Conservation (phyloP, 30 jellyfish, hydroid and myxozoan species). For the Aurelia sp. region DNA sequence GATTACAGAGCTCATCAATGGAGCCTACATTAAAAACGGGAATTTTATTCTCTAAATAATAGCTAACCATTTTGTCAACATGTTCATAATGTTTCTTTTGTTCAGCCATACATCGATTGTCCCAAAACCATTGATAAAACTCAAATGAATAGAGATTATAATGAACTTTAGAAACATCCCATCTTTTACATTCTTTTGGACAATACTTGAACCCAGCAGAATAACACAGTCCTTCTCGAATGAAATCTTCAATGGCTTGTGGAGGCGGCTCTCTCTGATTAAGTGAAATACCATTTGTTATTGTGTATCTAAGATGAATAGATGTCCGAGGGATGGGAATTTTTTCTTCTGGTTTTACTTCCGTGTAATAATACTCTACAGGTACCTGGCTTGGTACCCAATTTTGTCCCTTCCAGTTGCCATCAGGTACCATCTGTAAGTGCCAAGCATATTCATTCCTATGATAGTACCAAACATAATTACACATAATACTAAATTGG, state of each 20-base stretch:
- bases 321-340: slow-evolving; percentile 57
- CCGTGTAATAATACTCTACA: slow-evolving; percentile 23
- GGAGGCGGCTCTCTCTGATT: slow-evolving; percentile 58
- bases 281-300: slow-evolving; percentile 21
- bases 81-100: slow-evolving; percentile 44
- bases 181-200: slow-evolving; percentile 58
- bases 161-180: slow-evolving; percentile 26
- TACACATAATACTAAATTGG: slow-evolving; percentile 71
- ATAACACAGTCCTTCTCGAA: slow-evolving; percentile 73
- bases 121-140: slow-evolving; percentile 68
- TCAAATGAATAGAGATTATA: slow-evolving; percentile 61
- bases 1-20: no score
- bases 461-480: slow-evolving; percentile 72
- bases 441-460: slow-evolving; percentile 74
- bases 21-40: no score
- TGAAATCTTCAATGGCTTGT: slow-evolving; percentile 36
- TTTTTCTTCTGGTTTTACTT: slow-evolving; percentile 2
- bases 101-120: slow-evolving; percentile 34
- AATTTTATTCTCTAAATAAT: background rate
- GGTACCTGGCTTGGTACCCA: slow-evolving; percentile 58
- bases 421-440: slow-evolving; percentile 65
- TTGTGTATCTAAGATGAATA: slow-evolving; percentile 47
- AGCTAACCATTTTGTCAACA: slow-evolving; percentile 11
- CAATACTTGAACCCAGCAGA: slow-evolving; percentile 67
- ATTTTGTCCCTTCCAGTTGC: slow-evolving; percentile 20